A percentile compares a stretch with the other conserved stretches of the same genome.
phyloP scores from a whole-genome alignment of 2,888 invertebrate genomes.

The Cephus runcator region DNA sequence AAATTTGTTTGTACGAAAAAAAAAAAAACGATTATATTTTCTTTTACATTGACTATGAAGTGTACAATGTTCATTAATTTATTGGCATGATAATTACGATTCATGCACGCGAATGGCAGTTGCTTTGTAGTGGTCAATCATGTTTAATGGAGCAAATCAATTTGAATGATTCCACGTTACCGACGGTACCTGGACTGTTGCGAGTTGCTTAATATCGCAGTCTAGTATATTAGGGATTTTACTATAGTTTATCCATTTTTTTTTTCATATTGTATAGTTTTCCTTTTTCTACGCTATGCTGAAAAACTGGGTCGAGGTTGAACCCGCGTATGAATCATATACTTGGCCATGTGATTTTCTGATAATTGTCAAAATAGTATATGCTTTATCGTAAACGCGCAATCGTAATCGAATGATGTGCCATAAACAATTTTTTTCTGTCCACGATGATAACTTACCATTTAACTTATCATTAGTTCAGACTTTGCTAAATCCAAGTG shows the following conservation, averaged over 20 bases:
- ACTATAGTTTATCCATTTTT: not conserved
- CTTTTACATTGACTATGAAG: not conserved
- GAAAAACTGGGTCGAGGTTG: not conserved
- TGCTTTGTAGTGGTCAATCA: not conserved
- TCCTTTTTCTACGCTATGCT: not conserved
- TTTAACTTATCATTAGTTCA: not conserved
- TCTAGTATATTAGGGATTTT: not conserved
- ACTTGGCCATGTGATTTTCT: not conserved
- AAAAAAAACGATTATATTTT: not conserved
- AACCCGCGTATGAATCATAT: not conserved
- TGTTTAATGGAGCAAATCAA: not conserved
- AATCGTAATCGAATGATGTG: not conserved
- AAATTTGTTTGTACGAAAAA: not conserved
- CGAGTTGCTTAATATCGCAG: not conserved
- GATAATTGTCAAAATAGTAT: not conserved
- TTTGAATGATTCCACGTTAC: not conserved
- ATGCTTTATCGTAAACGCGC: not conserved
- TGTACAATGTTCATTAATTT: not conserved
- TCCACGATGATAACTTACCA: not conserved
- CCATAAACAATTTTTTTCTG: not conserved
- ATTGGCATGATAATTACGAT: too few species aligned
- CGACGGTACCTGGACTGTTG: not conserved
- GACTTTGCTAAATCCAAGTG: not conserved
- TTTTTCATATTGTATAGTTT: not conserved
- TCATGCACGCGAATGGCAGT: not conserved